Evolutionary conservation across 2,797 vertebrate genomes (phyloP).

Genomic region (Eurystomus glaucurus): DNA sequence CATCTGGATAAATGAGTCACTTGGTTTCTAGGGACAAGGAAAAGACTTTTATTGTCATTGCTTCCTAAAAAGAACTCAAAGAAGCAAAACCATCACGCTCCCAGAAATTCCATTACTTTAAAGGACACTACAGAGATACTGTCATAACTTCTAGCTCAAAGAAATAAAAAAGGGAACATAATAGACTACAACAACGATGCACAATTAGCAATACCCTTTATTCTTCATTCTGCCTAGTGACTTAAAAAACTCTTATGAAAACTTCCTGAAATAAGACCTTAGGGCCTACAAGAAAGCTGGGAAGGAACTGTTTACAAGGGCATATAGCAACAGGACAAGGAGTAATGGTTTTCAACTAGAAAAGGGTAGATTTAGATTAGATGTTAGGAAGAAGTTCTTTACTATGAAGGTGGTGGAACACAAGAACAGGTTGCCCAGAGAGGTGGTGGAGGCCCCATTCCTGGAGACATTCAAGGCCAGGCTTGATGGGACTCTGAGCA

Average conservation of each 20-base stretch:
- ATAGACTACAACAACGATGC: neutral
- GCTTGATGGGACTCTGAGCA: no score
- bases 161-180: conserved; percentile 14
- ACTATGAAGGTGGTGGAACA: no score
- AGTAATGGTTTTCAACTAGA: no score
- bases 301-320: no score
- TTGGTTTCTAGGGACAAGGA: conserved; percentile 43
- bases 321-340: no score
- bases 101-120: conserved; percentile 36
- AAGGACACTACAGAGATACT: neutral
- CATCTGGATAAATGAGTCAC: conserved; percentile 79
- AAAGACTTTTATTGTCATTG: conserved; percentile 71
- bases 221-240: neutral
- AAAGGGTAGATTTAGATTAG: no score
- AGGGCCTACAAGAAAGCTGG: no score
- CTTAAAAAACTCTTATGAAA: neutral
- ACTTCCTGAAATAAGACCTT: neutral
- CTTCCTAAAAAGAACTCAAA: conserved; percentile 12
- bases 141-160: conserved; percentile 5
- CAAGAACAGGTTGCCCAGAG: no score
- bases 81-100: conserved; percentile 24
- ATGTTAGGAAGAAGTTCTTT: no score
- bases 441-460: no score
- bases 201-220: neutral
- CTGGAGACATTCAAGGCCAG: no score